Evolutionary conservation across 2,113 vertebrate species (phyloP).

Genomic region (Chrysochloris asiatica): DNA sequence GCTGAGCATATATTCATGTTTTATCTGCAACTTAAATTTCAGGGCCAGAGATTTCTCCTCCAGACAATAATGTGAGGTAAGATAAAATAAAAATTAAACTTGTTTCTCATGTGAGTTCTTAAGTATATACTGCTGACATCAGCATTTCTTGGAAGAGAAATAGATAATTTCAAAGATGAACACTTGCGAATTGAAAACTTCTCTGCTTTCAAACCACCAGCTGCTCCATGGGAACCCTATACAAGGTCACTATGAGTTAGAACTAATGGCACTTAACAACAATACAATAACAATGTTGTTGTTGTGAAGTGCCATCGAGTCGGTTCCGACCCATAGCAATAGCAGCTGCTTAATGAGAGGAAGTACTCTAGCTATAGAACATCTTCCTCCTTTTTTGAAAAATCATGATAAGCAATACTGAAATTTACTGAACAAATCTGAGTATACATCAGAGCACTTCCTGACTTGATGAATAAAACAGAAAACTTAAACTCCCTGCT

Average conservation of each 20-base stretch:
- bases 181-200: constrained; percentile 22
- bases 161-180: constrained; percentile 1
- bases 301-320: too few species aligned
- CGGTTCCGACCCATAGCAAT: too few species aligned
- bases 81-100: constrained; percentile 39
- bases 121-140: constrained; percentile 8
- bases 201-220: too few species aligned
- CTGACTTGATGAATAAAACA: constrained; percentile 43
- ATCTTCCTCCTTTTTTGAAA: constrained; percentile 43
- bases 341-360: constrained; percentile 40
- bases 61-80: constrained; percentile 34
- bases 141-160: constrained; percentile 26
- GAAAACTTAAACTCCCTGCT: neutral
- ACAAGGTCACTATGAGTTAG: too few species aligned
- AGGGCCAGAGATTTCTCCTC: neutral
- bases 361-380: neutral
- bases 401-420: constrained; percentile 30
- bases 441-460: constrained; percentile 18
- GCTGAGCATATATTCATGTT: neutral
- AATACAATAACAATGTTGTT: too few species aligned
- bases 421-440: constrained; percentile 47
- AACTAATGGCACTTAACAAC: too few species aligned
- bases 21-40: neutral
- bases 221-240: too few species aligned
- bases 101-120: neutral